phyloP scores from a whole-genome alignment of 30 jellyfish, hydroid and myxozoan species.

The Nemopilema nomurai region DNA sequence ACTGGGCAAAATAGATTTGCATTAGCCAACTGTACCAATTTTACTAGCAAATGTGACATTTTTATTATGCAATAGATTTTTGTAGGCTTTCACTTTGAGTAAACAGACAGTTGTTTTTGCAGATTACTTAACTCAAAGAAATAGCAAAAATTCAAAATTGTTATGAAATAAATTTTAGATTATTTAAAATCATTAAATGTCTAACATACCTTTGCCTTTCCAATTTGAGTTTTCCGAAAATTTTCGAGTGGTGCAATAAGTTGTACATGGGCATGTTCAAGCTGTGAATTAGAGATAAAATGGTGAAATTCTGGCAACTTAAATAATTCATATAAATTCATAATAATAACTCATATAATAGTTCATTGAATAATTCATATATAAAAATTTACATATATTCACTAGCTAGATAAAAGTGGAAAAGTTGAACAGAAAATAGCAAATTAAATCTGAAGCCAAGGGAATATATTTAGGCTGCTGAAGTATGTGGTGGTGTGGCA shows the following conservation, averaged over 20 bases:
- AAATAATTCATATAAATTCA: too few species aligned
- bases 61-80: too few species aligned
- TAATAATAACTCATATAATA: too few species aligned
- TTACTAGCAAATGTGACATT: not conserved
- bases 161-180: not conserved
- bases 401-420: too few species aligned
- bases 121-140: not conserved
- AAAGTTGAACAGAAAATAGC: too few species aligned
- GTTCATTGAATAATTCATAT: too few species aligned
- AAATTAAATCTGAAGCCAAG: too few species aligned
- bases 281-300: constrained; percentile 29
- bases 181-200: not conserved
- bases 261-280: constrained; percentile 88
- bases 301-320: not conserved
- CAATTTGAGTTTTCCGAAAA: constrained; percentile 89
- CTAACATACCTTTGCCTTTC: constrained; percentile 87
- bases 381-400: too few species aligned
- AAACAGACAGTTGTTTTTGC: not conserved
- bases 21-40: not conserved
- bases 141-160: not conserved
- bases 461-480: too few species aligned
- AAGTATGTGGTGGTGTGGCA: too few species aligned
- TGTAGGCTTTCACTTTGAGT: not conserved
- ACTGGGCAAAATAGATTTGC: not conserved
- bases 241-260: constrained; percentile 85